Conservation (phyloP, 2,888 invertebrate species). For the Hylaea fasciaria region DNA sequence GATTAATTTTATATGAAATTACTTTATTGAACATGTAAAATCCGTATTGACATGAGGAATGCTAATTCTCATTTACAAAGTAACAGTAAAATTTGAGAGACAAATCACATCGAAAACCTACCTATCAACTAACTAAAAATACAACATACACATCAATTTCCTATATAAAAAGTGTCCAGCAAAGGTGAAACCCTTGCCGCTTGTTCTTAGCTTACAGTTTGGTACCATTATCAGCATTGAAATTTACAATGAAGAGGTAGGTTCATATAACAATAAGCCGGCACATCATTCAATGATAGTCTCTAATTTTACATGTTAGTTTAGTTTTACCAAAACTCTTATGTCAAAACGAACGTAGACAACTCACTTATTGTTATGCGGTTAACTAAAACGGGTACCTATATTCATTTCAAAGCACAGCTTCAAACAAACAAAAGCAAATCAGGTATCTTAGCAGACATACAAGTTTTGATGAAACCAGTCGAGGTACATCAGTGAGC, state of each 20-base stretch:
- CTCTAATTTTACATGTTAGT: slow-evolving; percentile 81
- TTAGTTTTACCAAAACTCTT: slow-evolving; percentile 76
- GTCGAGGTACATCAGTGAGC: slow-evolving; percentile 76
- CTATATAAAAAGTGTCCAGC: slow-evolving; percentile 55
- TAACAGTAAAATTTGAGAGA: slow-evolving; percentile 85
- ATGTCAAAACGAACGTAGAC: slow-evolving; percentile 65
- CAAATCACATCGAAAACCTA: slow-evolving; percentile 85
- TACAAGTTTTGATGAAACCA: slow-evolving; percentile 79
- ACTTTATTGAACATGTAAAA: slow-evolving; percentile 86
- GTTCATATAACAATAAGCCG: slow-evolving; percentile 79
- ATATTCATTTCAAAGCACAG: slow-evolving; percentile 74
- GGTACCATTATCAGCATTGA: slow-evolving; percentile 84
- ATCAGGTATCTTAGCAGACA: slow-evolving; percentile 64
- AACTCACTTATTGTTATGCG: slow-evolving; percentile 56
- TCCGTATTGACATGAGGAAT: slow-evolving; percentile 86
- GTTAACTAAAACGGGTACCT: slow-evolving; percentile 59
- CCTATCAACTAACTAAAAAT: slow-evolving; percentile 84
- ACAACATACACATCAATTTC: slow-evolving; percentile 73
- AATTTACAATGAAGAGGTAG: slow-evolving; percentile 84
- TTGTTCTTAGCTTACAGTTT: slow-evolving; percentile 75
- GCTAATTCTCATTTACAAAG: slow-evolving; percentile 85
- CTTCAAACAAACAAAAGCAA: slow-evolving; percentile 64
- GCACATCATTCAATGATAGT: slow-evolving; percentile 71
- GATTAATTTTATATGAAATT: slow-evolving; percentile 83
- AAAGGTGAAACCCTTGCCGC: slow-evolving; percentile 49